Evolutionary conservation across 2,797 vertebrate species (phyloP), one percentile per base, ranked within the genome.

Genomic region (Karalla daura): DNA sequence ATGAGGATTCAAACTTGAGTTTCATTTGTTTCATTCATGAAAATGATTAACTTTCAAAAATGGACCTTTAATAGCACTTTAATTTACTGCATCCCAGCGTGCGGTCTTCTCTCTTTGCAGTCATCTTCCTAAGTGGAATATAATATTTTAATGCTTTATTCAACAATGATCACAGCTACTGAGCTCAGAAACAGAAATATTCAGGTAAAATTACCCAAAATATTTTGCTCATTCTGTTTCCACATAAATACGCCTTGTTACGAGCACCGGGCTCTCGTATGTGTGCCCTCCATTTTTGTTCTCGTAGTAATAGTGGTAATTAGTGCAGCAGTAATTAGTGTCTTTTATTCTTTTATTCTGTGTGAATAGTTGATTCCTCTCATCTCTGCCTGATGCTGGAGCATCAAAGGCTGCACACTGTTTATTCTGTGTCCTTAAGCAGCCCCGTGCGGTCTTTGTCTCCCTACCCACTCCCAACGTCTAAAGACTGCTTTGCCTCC

Each of bases 321-420:
- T 63, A 70, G 37, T 54, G 20, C 20, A 18, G 33, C 50, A 65
- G 46, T 63, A 66, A 59, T 74, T 32, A 62, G n/a, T 59, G 28
- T 18, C 15, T 40, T 30, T 49, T 62, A 53, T 23, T 36, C 58
- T 35, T 65, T 2, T 24, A 11, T 72, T 14, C 8, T 56, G 7
- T 43, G 37, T 54, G 46, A 51, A 35, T 12, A 7, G 20, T 7
- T 60, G 21, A 63, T 56, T 59, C 9, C 25, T 64, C 45, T 59
- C 21, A 39, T 78, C 4, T 54, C 32, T 55, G 33, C 41, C 62
- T 4, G 27, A 21, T 61, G 37, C 1, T 32, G 3, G 30, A 39
- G 28, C 45, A 70, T 47, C 35, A 70, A 18, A 41, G 15, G 25
- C 51, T 40, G 23, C 44, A 45, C 20, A 36, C 28, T 35, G 20